Conservation (phyloP, 2,888 invertebrate genomes). For the Rotaria magnacalcarata region DNA sequence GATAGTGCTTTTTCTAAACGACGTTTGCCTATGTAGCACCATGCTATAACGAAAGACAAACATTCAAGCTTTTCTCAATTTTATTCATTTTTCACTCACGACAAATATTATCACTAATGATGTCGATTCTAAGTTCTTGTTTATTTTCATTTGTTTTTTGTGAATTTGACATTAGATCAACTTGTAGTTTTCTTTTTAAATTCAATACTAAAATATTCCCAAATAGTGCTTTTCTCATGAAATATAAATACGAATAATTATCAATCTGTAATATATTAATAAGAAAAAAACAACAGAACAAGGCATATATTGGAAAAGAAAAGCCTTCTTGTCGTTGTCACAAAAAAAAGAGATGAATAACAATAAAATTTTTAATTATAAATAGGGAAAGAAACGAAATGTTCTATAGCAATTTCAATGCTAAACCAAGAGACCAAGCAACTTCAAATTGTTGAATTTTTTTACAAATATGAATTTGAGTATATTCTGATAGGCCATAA, state of each 20-base stretch:
- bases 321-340: not conserved
- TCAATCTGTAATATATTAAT: not conserved
- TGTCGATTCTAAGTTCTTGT: not conserved
- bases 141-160: not conserved
- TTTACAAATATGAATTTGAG: constrained; percentile 36
- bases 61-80: not conserved
- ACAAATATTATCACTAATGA: not conserved
- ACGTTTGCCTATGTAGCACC: constrained; percentile 13
- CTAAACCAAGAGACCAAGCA: constrained; percentile 33
- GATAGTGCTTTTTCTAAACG: constrained; percentile 26
- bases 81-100: not conserved
- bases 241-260: not conserved
- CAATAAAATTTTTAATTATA: not conserved
- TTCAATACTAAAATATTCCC: not conserved
- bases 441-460: constrained; percentile 4
- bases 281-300: not conserved
- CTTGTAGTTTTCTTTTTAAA: not conserved
- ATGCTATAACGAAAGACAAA: not conserved
- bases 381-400: not conserved
- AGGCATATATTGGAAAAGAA: not conserved
- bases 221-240: not conserved
- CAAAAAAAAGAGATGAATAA: not conserved
- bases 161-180: not conserved
- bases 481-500: constrained; percentile 39
- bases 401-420: constrained; percentile 25